phyloP scores from a whole-genome alignment of 2,113 vertebrate genomes.

The Hippocampus guttulatus region DNA sequence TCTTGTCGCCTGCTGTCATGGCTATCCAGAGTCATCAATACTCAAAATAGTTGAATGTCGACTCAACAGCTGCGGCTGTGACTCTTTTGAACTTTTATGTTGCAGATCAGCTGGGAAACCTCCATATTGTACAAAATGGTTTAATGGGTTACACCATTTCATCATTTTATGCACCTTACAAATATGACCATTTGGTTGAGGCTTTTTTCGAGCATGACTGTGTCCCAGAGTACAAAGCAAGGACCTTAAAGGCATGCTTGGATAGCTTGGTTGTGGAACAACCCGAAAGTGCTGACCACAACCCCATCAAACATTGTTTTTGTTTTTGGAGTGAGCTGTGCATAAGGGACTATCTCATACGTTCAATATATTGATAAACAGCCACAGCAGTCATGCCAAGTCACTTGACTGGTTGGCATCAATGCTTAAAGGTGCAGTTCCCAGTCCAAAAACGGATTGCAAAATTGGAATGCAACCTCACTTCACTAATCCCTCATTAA shows the following conservation, averaged over 20 bases:
- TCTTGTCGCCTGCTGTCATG: conserved; percentile 36
- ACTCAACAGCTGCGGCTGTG: conserved; percentile 39
- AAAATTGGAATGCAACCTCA: background rate
- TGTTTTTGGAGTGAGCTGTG: background rate
- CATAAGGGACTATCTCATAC: too few species aligned
- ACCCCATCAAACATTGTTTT: background rate
- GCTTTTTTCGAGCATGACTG: background rate
- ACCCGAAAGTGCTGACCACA: background rate
- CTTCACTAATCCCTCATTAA: too few species aligned
- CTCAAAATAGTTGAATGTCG: conserved; percentile 44
- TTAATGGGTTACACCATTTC: too few species aligned
- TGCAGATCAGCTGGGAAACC: background rate
- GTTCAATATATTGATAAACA: too few species aligned
- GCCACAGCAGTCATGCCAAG: too few species aligned
- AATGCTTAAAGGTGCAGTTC: background rate
- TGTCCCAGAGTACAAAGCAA: background rate
- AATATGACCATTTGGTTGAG: too few species aligned
- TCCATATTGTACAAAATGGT: too few species aligned
- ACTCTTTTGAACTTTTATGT: background rate
- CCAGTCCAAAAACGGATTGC: background rate
- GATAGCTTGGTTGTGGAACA: background rate
- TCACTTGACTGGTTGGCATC: background rate
- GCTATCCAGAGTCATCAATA: conserved; percentile 37
- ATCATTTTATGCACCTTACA: too few species aligned
- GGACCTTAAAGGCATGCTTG: too few species aligned